Percentiles rank a stretch among this genome's conserved stretches.
Conservation (phyloP, 1,140 invertebrate species). For the Archegozetes longisetosus region DNA sequence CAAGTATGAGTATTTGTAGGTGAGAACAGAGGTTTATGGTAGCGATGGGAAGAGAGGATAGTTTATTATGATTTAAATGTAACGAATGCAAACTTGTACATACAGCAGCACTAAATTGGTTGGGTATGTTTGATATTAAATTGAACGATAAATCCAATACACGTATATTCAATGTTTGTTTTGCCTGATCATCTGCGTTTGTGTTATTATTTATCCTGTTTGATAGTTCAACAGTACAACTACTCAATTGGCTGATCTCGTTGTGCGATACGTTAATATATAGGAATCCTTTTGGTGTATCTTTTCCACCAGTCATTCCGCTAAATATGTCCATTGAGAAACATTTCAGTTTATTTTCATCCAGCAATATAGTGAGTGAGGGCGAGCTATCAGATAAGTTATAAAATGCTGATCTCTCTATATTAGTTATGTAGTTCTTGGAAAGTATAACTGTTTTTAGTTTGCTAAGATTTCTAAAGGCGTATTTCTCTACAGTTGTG, state of each 20-base stretch:
- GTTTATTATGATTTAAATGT: conserved; percentile 1
- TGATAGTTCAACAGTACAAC: conserved; percentile 1
- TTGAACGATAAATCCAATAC: conserved; percentile 13
- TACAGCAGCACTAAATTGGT: neutral
- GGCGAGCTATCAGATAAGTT: conserved; percentile 50
- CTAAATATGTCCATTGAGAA: conserved; percentile 59
- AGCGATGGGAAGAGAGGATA: conserved; percentile 29
- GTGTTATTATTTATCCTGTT: neutral
- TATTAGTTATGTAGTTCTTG: conserved; percentile 23
- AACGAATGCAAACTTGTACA: neutral
- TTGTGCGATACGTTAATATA: conserved; percentile 37
- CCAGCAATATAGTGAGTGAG: conserved; percentile 49
- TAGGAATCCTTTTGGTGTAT: neutral
- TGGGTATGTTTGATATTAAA: neutral
- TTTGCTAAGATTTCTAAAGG: conserved; percentile 47
- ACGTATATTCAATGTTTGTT: conserved; percentile 13
- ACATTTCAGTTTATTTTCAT: conserved; percentile 48
- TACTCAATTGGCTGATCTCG: conserved; percentile 42
- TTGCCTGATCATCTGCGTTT: neutral
- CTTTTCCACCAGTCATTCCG: conserved; percentile 36
- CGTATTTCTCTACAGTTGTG: conserved; percentile 34
- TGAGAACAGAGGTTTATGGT: conserved; percentile 32
- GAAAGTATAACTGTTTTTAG: conserved; percentile 50
- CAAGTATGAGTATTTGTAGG: conserved; percentile 49
- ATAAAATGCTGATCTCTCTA: conserved; percentile 40